Percentiles rank a stretch among this genome's conserved stretches.
Conservation (phyloP, 1,140 invertebrate genomes). For the Drosophila leontia region DNA sequence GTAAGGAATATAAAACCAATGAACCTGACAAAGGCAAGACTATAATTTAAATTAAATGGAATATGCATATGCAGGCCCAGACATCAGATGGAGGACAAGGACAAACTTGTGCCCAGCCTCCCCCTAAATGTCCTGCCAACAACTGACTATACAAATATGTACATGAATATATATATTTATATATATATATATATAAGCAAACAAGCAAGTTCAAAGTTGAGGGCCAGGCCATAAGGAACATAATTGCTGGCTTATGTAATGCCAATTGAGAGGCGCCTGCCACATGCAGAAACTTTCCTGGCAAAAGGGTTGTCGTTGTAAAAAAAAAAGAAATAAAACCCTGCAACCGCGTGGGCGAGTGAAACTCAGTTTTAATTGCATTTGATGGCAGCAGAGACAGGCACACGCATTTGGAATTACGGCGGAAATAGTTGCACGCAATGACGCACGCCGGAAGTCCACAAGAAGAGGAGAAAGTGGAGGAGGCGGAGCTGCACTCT, state of each 20-base stretch:
- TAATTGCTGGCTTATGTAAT: slow-evolving; percentile 59
- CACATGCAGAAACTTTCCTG: slow-evolving; percentile 33
- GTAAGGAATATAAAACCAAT: slow-evolving; percentile 12
- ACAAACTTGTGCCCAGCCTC: slow-evolving; percentile 8
- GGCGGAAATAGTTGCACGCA: slow-evolving; percentile 44
- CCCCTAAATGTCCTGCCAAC: not conserved
- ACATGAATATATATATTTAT: not conserved
- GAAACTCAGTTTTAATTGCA: slow-evolving; percentile 44
- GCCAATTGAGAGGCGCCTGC: slow-evolving; percentile 38
- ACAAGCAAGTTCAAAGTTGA: slow-evolving; percentile 51
- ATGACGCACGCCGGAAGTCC: slow-evolving; percentile 30
- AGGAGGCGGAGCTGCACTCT: not conserved
- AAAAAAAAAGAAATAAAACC: not conserved
- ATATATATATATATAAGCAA: slow-evolving; percentile 10
- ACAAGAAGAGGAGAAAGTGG: too few species aligned
- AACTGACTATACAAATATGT: slow-evolving; percentile 1
- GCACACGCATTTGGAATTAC: slow-evolving; percentile 30
- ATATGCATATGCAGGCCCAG: slow-evolving; percentile 2
- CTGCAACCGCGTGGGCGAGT: slow-evolving; percentile 9
- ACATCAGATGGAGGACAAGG: slow-evolving; percentile 27
- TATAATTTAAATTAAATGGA: slow-evolving; percentile 13
- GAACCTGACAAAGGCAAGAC: slow-evolving; percentile 1
- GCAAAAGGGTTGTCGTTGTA: slow-evolving; percentile 18
- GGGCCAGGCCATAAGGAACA: slow-evolving; percentile 44
- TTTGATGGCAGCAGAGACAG: slow-evolving; percentile 17